Percentiles rank a stretch among this genome's conserved stretches.
Conservation (phyloP, 2,888 invertebrate genomes). For the Elysia crispata region DNA sequence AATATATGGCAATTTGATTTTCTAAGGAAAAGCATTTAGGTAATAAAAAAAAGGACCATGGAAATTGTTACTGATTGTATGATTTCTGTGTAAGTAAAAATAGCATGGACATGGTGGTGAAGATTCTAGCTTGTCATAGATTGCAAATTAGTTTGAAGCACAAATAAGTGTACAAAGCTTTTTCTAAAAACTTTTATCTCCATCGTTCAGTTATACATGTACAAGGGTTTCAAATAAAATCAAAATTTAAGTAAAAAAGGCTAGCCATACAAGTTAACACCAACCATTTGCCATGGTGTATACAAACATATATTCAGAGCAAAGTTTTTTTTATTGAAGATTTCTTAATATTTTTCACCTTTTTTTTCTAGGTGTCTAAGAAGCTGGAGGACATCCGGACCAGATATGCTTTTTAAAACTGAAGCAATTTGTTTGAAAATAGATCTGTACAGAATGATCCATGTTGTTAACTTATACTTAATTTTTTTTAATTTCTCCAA, state of each 20-base stretch:
- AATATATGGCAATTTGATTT: too few relatives aligned
- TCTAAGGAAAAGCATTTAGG: too few relatives aligned
- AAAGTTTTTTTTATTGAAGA: neutral
- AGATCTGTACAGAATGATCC: neutral
- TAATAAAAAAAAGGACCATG: too few relatives aligned
- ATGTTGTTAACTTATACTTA: neutral
- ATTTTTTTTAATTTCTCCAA: neutral
- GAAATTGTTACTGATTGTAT: too few relatives aligned
- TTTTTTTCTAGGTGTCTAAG: constrained; percentile 85
- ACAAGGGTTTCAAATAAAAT: neutral
- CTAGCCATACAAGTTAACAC: too few relatives aligned
- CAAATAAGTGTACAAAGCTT: too few relatives aligned
- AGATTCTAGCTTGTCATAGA: too few relatives aligned
- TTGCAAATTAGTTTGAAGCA: too few relatives aligned
- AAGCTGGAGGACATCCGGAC: constrained; percentile 99
- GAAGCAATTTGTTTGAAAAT: neutral
- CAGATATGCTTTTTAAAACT: constrained; percentile 94
- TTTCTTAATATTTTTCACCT: neutral
- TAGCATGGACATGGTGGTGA: too few relatives aligned
- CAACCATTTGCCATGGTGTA: neutral
- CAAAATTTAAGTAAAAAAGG: neutral
- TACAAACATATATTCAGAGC: neutral
- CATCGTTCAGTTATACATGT: neutral
- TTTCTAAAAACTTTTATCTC: too few relatives aligned
- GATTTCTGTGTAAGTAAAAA: too few relatives aligned